Percentiles rank a stretch among this genome's conserved stretches.
phyloP scores from a whole-genome alignment of 2,888 invertebrate genomes.

The Julus scanicus region DNA sequence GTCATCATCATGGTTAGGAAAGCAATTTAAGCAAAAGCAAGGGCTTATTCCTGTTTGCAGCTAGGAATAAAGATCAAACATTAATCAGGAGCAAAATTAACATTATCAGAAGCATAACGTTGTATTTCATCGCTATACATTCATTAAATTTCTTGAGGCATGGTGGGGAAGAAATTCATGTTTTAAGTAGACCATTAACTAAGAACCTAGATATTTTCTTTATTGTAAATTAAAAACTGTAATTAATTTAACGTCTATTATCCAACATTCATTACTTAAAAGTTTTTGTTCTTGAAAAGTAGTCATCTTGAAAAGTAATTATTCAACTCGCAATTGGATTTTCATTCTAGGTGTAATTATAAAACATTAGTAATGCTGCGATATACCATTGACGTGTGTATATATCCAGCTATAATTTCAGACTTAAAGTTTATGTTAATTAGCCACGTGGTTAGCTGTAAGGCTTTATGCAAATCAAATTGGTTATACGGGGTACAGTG shows the following conservation, averaged over 20 bases:
- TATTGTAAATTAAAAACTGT: background rate
- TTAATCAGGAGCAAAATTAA: constrained; percentile 43
- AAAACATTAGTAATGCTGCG: too few relatives aligned
- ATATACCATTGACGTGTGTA: too few relatives aligned
- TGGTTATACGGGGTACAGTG: too few relatives aligned
- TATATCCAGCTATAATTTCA: too few relatives aligned
- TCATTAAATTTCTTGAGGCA: constrained; percentile 12
- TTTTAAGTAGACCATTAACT: background rate
- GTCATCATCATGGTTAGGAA: constrained; percentile 35
- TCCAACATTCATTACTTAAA: constrained; percentile 15
- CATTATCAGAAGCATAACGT: constrained; percentile 1
- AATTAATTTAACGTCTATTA: constrained; percentile 3
- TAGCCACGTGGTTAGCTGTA: too few relatives aligned
- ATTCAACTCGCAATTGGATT: too few relatives aligned
- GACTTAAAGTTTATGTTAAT: too few relatives aligned
- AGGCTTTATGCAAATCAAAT: too few relatives aligned
- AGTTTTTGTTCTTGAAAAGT: too few relatives aligned
- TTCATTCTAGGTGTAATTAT: too few relatives aligned
- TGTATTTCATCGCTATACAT: background rate
- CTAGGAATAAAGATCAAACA: constrained; percentile 25
- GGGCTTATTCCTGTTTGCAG: constrained; percentile 43
- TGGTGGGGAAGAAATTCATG: background rate
- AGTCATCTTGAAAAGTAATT: too few relatives aligned
- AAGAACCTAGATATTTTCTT: background rate
- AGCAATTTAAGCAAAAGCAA: background rate